phyloP scores from a whole-genome alignment of 2,888 invertebrate genomes.

The Ethmia dodecea region DNA sequence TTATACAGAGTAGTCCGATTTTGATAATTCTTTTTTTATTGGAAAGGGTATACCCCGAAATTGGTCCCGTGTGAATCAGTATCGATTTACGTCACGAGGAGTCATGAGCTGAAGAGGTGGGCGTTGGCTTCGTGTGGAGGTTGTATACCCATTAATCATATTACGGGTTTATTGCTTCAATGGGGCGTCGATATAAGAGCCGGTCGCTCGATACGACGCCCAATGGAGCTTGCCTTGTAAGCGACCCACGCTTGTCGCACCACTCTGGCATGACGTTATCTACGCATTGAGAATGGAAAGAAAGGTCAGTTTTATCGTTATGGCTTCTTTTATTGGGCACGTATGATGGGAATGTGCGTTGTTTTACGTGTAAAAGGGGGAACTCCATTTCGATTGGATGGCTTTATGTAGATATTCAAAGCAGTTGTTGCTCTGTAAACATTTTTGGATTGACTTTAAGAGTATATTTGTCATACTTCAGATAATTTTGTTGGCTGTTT shows the following conservation, averaged over 20 bases:
- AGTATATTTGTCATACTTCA: no score
- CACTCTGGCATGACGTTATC: slow-evolving; percentile 8
- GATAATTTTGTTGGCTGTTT: no score
- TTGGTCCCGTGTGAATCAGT: slow-evolving; percentile 1
- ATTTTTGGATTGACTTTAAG: no score
- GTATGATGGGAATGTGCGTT: slow-evolving; percentile 5
- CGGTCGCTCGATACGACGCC: slow-evolving; percentile 28
- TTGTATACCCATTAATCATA: slow-evolving; percentile 62
- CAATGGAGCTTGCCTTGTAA: background rate
- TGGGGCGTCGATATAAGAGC: slow-evolving; percentile 40
- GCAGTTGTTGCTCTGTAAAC: no score
- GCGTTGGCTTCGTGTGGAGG: slow-evolving; percentile 44
- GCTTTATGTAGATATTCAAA: no score
- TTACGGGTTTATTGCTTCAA: slow-evolving; percentile 62
- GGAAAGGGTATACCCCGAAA: no score
- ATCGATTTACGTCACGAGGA: background rate
- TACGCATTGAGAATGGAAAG: slow-evolving; percentile 9
- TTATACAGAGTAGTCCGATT: no score
- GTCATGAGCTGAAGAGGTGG: slow-evolving; percentile 1
- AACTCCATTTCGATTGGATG: no score
- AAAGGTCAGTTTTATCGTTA: slow-evolving; percentile 16
- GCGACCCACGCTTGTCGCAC: background rate
- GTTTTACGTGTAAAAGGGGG: slow-evolving; percentile 3
- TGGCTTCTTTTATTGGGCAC: slow-evolving; percentile 11
- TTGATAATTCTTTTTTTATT: no score